Base-by-base conservation (phyloP, 2,113 vertebrate species). In the Collichthys lucidus region DNA sequence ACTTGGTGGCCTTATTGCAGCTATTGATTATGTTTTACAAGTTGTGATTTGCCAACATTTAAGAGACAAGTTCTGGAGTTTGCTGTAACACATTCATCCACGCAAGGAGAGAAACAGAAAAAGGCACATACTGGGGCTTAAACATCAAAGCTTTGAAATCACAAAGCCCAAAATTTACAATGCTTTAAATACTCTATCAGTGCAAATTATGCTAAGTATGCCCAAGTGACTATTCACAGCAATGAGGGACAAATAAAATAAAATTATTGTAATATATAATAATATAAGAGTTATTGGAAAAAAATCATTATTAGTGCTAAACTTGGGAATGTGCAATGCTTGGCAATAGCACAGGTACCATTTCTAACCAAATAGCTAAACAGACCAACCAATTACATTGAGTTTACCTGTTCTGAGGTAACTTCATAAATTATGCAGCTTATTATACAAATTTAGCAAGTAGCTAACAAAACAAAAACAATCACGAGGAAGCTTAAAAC, bases 31-130 rank as follows among this genome's bases (percentile, higher is more conserved):
- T 10, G 19, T 81, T 69, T 50, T 16, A 11, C 49, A 78, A 66
- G 52, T 15, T 76, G 22, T 26, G 2, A 65, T 35, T 3, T 4
- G 9, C 1, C 24, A 53, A 31, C 11, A 57, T 76, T 72, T 59
- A 35, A 42, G 59, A 49, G 29, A 22, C 44, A 68, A 14, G 20
- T 63, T 24, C 17, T 64, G 12, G 14, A 26, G 24, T 83, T 74
- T 15, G 53, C 2, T 63, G 59, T 17, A 72, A 77, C 52, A 75
- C 67, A 31, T 70, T 60, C 16, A 19, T 26, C n/a, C 69, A 59
- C 40, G 66, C 47, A 50, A 62, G 52, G 44, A 81, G 57, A 80
- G 55, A 84, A 83, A 61, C 12, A 69, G 65, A 59, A 83, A 80
- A 70, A 82, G 66, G 63, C 70, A 31, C 77, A 74, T 46, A 55